Conservation (phyloP, 2,888 invertebrate genomes). For the Rhingia rostrata region DNA sequence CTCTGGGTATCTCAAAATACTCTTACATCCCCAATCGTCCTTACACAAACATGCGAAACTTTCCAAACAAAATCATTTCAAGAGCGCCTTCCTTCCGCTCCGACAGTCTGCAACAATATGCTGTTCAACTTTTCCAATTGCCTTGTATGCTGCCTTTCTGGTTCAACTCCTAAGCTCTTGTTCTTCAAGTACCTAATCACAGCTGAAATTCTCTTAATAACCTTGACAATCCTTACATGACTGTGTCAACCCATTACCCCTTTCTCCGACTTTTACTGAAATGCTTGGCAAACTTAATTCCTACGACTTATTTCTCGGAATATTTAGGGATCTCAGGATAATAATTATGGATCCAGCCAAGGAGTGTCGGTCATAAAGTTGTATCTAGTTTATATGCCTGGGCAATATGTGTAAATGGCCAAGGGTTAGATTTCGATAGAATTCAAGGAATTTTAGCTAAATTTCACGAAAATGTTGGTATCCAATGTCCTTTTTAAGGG, state of each 20-base stretch:
- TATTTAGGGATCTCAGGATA: background rate
- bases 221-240: slow-evolving; percentile 3
- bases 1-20: no score
- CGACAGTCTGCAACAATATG: slow-evolving; percentile 15
- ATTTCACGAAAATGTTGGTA: slow-evolving; percentile 1
- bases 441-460: background rate
- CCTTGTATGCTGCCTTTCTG: background rate
- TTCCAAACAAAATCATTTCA: background rate
- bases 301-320: background rate
- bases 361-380: background rate
- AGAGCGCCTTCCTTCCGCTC: background rate
- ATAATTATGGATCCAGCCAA: background rate
- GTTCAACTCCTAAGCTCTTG: background rate
- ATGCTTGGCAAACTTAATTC: slow-evolving; percentile 30
- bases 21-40: no score
- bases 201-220: slow-evolving; percentile 21
- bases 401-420: background rate
- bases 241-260: background rate
- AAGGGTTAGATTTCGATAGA: slow-evolving; percentile 4
- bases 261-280: background rate
- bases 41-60: slow-evolving; percentile 19
- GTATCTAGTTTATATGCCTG: background rate
- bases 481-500: background rate
- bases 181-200: slow-evolving; percentile 19
- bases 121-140: slow-evolving; percentile 25